Evolutionary conservation across 2,113 vertebrate species (phyloP), one percentile per base, ranked within the genome.

Genomic region (Istiophorus platypterus): DNA sequence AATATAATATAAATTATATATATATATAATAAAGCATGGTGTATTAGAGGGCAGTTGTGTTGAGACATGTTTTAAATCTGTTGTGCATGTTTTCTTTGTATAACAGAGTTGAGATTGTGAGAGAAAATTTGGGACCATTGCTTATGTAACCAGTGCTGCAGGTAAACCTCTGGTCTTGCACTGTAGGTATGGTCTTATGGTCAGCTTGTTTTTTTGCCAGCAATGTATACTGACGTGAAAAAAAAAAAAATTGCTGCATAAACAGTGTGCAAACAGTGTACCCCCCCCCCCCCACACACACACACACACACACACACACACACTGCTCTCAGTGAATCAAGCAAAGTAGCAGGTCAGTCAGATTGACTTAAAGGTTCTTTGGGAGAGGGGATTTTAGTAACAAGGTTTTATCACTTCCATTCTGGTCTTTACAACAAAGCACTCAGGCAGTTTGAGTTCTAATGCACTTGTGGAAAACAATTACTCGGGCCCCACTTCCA

Each of bases 381-480:
- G 29, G 24, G 39, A 86, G 72, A 85, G 57, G 75, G 58, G 12
- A 67, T 84, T 85, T 84, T 71, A 86, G 78, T 80, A 85, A 78
- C 78, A 76, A 64, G 58, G 54, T 14, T 88, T 87, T 81, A 83
- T 89, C 82, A 82, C 34, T 61, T 70, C 68, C 67, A 64, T 82
- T 88, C 61, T 83, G 31, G 84, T 86, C 86, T 85, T 76, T 68
- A 77, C 82, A 82, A 67, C 72, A 75, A 76, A 87, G 76, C 62
- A 84, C 82, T 80, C 65, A 45, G 66, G 62, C 84, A 79, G 74
- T 90, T 87, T 81, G 39, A 85, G 75, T 82, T 84, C 42, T 89
- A 82, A 86, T 80, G 67, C 66, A 79, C 61, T 72, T 69, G 85
- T 77, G 62, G 80, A 90, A 91, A 91, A 87, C 78, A 89, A 81